A percentile compares a stretch with the other conserved stretches of the same genome.
Evolutionary conservation across 1,140 invertebrate species (phyloP).

Genomic region (Caligus rogercresseyi): DNA sequence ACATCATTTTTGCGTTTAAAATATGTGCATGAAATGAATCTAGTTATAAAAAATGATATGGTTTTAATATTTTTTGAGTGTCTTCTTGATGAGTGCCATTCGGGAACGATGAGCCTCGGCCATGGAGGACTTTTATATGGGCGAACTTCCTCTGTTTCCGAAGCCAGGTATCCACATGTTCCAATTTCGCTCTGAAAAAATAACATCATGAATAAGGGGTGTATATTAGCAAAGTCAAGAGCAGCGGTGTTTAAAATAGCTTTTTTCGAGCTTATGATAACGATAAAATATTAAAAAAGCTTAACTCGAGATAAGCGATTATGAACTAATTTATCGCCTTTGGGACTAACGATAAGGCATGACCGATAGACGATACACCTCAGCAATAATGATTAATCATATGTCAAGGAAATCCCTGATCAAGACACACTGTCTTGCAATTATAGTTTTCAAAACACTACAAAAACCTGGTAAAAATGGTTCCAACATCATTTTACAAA

Average conservation of each 20-base stretch:
- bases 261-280: neutral
- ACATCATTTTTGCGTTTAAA: neutral
- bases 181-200: conserved; percentile 65
- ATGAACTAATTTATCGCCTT: neutral
- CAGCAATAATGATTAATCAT: no score
- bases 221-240: neutral
- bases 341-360: neutral
- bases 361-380: no score
- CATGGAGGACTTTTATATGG: conserved; percentile 67
- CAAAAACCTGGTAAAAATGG: no score
- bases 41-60: neutral
- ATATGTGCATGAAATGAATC: conserved; percentile 1
- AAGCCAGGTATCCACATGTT: conserved; percentile 94
- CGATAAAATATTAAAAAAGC: no score
- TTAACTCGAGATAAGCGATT: no score
- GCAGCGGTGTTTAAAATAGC: neutral
- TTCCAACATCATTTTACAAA: no score
- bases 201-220: conserved; percentile 21
- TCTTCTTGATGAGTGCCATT: conserved; percentile 71
- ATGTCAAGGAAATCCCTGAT: no score
- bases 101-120: conserved; percentile 92
- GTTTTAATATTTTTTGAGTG: conserved; percentile 68
- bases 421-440: no score
- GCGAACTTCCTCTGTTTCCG: conserved; percentile 74
- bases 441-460: no score